Conservation (phyloP, 2,888 invertebrate genomes). For the Cinara cedri region DNA sequence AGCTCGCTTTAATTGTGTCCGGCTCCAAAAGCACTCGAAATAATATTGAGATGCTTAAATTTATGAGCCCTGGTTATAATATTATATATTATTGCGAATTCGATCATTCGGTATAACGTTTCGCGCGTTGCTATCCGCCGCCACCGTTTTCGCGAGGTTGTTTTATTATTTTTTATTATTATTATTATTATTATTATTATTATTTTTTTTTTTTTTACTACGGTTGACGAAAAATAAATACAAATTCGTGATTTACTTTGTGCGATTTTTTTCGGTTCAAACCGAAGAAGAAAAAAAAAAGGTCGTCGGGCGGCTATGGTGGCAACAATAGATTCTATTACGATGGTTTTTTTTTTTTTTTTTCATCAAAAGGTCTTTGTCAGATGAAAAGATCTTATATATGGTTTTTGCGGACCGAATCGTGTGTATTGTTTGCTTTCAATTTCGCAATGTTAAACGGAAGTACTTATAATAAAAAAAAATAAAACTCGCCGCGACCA, state of each 20-base stretch:
- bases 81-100: too few species aligned
- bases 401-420: background rate
- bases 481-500: background rate
- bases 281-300: background rate
- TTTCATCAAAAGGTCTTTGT: slow-evolving; percentile 33
- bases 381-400: slow-evolving; percentile 30
- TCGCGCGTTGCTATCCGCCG: too few species aligned
- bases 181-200: too few species aligned
- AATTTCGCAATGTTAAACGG: slow-evolving; percentile 41
- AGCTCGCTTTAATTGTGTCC: too few species aligned
- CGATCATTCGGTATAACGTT: too few species aligned
- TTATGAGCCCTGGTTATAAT: too few species aligned
- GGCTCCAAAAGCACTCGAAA: too few species aligned
- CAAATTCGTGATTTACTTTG: slow-evolving; percentile 28
- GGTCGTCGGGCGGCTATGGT: slow-evolving; percentile 37
- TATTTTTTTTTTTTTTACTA: too few species aligned
- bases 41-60: too few species aligned
- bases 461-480: slow-evolving; percentile 19
- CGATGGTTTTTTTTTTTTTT: background rate
- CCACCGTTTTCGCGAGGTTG: too few species aligned
- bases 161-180: too few species aligned
- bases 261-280: slow-evolving; percentile 9
- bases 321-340: slow-evolving; percentile 36
- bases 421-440: slow-evolving; percentile 42
- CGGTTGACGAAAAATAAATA: background rate